phyloP scores from a whole-genome alignment of 2,113 vertebrate species.

The Lophotis ruficrista region DNA sequence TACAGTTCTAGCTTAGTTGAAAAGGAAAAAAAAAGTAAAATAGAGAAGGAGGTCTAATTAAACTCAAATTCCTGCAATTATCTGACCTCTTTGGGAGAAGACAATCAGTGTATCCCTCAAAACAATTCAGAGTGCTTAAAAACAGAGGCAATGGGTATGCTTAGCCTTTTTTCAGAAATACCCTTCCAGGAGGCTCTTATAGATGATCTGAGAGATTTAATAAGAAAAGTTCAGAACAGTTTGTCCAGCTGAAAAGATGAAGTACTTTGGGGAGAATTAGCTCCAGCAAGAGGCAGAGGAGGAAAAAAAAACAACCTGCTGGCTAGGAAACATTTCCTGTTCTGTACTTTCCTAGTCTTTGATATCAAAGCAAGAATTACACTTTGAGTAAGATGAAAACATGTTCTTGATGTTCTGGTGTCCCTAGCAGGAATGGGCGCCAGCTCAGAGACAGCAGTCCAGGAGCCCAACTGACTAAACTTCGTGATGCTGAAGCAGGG shows the following conservation, averaged over 20 bases:
- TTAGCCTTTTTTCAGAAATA: neutral
- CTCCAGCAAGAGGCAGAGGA: neutral
- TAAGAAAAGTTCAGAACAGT: neutral
- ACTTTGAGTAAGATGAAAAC: conserved; percentile 2
- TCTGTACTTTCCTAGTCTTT: neutral
- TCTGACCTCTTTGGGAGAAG: neutral
- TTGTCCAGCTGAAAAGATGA: neutral
- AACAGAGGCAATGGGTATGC: neutral
- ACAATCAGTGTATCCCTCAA: neutral
- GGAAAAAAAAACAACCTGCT: neutral
- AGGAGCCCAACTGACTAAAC: neutral
- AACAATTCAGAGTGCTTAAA: neutral
- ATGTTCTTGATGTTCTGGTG: neutral
- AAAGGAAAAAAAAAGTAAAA: neutral
- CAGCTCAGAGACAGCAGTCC: neutral
- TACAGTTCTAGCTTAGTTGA: conserved; percentile 5
- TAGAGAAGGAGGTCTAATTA: neutral
- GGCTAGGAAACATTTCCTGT: neutral
- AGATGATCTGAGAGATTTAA: neutral
- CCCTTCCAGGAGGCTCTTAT: neutral
- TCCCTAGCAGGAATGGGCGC: neutral
- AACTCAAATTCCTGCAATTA: neutral
- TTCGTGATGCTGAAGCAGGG: neutral
- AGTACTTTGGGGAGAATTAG: neutral
- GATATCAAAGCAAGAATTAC: neutral